These are phyloP conservation scores for Eupeodes corollae DNA, from an alignment of 1,140 invertebrate species.

Conservation along the genomic window DNA sequence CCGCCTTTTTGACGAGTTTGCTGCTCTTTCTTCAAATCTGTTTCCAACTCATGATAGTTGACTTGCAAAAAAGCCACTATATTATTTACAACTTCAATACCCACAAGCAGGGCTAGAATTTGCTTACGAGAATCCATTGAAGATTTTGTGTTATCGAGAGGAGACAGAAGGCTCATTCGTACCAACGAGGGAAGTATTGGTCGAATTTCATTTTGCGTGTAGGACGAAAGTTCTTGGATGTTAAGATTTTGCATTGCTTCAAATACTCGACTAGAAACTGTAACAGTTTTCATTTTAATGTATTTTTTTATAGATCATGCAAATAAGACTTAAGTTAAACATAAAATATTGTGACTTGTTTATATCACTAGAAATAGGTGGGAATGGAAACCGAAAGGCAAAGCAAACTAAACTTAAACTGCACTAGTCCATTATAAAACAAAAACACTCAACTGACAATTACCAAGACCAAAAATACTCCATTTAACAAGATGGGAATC, in stretches of 20 bases:
- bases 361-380: no score
- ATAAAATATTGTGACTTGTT: no score
- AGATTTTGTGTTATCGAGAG: constrained; percentile 70
- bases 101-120: constrained; percentile 76
- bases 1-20: constrained; percentile 57
- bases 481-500: no score
- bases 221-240: constrained; percentile 55
- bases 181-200: constrained; percentile 86
- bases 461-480: no score
- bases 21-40: constrained; percentile 86
- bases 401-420: no score
- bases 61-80: constrained; percentile 87
- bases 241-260: constrained; percentile 68
- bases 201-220: constrained; percentile 61
- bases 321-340: no score
- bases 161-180: constrained; percentile 82
- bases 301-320: no score
- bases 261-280: constrained; percentile 44
- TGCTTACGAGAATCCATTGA: constrained; percentile 76
- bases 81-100: constrained; percentile 87
- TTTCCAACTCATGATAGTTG: constrained; percentile 86
- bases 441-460: no score
- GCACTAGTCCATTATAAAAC: no score
- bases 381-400: no score
- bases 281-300: constrained; percentile 21